A percentile compares a stretch with the other conserved stretches of the same genome.
Conservation (phyloP, 2,113 vertebrate species). For the Argyrosomus japonicus region DNA sequence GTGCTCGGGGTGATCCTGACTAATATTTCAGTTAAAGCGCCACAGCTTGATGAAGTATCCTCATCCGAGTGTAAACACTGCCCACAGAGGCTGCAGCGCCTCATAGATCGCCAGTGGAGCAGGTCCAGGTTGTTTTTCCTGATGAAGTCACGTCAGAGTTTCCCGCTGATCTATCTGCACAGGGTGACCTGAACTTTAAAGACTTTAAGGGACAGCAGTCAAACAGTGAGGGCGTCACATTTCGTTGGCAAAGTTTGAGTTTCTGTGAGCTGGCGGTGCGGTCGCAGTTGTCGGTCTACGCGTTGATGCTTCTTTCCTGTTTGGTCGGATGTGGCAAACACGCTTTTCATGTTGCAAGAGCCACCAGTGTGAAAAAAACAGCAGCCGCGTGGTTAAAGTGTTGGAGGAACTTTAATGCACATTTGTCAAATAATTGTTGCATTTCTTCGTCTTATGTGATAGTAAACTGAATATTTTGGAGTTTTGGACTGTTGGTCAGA, state of each 20-base stretch:
- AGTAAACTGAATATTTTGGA: not conserved
- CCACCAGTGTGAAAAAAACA: too few species aligned
- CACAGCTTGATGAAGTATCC: constrained; percentile 30
- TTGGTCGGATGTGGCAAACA: not conserved
- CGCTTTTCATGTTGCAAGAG: not conserved
- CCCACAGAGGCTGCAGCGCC: not conserved
- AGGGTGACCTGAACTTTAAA: not conserved
- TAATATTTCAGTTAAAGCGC: not conserved
- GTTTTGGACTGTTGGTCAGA: not conserved
- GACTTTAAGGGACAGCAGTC: not conserved
- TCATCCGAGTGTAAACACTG: constrained; percentile 5
- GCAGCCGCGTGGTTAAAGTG: not conserved
- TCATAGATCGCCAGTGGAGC: constrained; percentile 2
- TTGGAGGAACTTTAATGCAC: not conserved
- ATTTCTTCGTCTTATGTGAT: not conserved
- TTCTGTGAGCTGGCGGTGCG: not conserved
- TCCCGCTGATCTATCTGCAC: constrained; percentile 13
- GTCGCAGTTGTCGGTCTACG: too few species aligned
- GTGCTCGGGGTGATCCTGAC: not conserved
- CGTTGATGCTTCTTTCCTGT: not conserved
- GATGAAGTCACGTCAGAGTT: constrained; percentile 36
- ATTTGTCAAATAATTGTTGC: not conserved
- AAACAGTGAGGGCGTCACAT: not conserved
- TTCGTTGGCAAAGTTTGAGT: not conserved
- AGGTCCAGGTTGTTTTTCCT: not conserved